These are phyloP conservation scores for Larimichthys crocea DNA, from an alignment of 2,113 vertebrate genomes.

Conservation along the genomic window DNA sequence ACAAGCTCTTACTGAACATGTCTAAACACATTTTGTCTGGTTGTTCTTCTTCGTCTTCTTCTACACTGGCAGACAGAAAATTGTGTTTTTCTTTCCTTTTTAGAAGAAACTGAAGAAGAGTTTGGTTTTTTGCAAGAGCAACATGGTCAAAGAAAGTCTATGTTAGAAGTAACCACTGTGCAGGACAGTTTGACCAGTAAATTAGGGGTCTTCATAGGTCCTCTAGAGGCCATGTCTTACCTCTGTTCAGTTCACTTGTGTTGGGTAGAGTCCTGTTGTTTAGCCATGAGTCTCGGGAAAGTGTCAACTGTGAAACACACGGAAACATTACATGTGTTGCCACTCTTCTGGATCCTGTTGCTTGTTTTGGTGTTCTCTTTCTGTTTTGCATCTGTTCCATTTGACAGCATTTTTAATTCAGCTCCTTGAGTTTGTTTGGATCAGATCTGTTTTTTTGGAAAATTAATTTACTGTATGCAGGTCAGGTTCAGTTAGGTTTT, in stretches of 20 bases:
- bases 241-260: background rate
- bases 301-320: background rate
- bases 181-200: constrained; percentile 1
- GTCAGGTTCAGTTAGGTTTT: background rate
- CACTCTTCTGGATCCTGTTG: background rate
- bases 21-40: constrained; percentile 15
- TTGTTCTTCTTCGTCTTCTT: background rate
- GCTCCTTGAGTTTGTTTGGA: constrained; percentile 7
- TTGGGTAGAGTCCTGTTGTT: background rate
- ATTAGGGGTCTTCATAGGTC: background rate
- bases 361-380: background rate
- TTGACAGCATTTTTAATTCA: background rate
- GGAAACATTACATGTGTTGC: background rate
- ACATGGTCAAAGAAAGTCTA: background rate
- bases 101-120: constrained; percentile 3
- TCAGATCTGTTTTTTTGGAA: background rate
- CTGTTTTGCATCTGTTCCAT: background rate
- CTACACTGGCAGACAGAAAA: background rate
- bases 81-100: background rate
- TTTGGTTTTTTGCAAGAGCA: constrained; percentile 11
- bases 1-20: constrained; percentile 6
- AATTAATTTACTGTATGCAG: background rate
- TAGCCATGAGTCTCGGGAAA: background rate
- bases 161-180: background rate
- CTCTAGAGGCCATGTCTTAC: background rate